Conservation (phyloP, 1,140 invertebrate species). For the Calliopsis andreniformis region DNA sequence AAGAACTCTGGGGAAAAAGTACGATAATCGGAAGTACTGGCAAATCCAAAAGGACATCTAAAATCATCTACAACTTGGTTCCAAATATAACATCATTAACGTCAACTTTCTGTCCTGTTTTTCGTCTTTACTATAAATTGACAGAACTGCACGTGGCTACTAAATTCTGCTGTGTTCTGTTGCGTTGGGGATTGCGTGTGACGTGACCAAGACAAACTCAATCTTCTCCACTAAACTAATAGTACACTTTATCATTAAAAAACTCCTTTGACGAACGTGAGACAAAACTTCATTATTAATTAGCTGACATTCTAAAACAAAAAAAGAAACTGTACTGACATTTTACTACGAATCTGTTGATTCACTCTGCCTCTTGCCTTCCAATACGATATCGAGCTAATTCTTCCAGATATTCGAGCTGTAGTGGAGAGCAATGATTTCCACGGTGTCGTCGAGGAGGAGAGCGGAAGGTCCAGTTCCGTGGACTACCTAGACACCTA, state of each 20-base stretch:
- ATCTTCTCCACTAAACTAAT: conserved; percentile 6
- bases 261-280: background rate
- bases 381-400: background rate
- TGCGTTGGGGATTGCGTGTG: background rate
- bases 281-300: conserved; percentile 2
- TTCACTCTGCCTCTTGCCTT: background rate
- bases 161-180: conserved; percentile 22
- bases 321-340: background rate
- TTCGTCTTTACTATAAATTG: background rate
- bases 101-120: background rate
- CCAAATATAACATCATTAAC: conserved; percentile 43
- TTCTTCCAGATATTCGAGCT: conserved; percentile 25
- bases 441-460: conserved; percentile 26
- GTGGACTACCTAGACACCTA: conserved; percentile 25
- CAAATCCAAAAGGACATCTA: background rate
- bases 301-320: conserved; percentile 2
- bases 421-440: conserved; percentile 35
- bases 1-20: conserved; percentile 43
- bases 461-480: conserved; percentile 23
- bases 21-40: conserved; percentile 24
- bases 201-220: background rate
- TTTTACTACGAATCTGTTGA: too few relatives aligned
- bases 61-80: background rate
- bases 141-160: conserved; percentile 26
- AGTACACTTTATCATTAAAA: background rate